Percentiles rank a stretch among this genome's conserved stretches.
phyloP scores from a whole-genome alignment of 2,888 invertebrate species.

The Morpho achilles region DNA sequence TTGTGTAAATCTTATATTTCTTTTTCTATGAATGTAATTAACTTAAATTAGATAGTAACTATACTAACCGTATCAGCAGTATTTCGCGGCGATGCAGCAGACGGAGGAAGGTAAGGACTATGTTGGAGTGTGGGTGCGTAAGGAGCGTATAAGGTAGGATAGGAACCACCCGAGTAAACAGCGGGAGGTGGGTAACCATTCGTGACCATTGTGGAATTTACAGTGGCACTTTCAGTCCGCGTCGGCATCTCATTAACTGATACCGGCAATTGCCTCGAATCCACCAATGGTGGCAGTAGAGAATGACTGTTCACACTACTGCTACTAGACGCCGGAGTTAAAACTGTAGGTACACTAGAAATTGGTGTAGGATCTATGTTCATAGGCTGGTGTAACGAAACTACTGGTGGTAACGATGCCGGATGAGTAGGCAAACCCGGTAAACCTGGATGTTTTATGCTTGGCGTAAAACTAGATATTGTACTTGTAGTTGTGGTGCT shows the following conservation, averaged over 20 bases:
- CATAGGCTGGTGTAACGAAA: conserved; percentile 47
- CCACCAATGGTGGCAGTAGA: conserved; percentile 55
- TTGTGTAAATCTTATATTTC: too few relatives aligned
- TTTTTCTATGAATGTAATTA: too few relatives aligned
- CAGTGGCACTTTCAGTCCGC: conserved; percentile 54
- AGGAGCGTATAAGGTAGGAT: conserved; percentile 87
- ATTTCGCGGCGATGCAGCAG: conserved; percentile 81
- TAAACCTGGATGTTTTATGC: conserved; percentile 53
- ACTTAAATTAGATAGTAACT: too few relatives aligned
- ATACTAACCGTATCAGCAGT: conserved; percentile 73
- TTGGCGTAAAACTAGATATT: conserved; percentile 56
- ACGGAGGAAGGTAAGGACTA: conserved; percentile 85
- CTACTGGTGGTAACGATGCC: conserved; percentile 41
- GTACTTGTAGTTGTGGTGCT: conserved; percentile 50
- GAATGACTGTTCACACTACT: conserved; percentile 53
- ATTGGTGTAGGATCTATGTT: conserved; percentile 46
- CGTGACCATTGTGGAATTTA: conserved; percentile 84
- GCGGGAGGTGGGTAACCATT: conserved; percentile 83
- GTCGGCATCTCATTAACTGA: conserved; percentile 67
- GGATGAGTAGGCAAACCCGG: conserved; percentile 49
- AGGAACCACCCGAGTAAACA: conserved; percentile 81
- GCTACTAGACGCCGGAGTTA: conserved; percentile 43
- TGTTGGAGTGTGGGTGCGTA: conserved; percentile 86
- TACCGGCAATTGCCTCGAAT: conserved; percentile 48
- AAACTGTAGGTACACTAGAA: conserved; percentile 45